Evolutionary conservation across 37 sponge, comb jelly and placozoan species (phyloP), one percentile per base, ranked within the genome.

Genomic region (Geodia barretti): DNA sequence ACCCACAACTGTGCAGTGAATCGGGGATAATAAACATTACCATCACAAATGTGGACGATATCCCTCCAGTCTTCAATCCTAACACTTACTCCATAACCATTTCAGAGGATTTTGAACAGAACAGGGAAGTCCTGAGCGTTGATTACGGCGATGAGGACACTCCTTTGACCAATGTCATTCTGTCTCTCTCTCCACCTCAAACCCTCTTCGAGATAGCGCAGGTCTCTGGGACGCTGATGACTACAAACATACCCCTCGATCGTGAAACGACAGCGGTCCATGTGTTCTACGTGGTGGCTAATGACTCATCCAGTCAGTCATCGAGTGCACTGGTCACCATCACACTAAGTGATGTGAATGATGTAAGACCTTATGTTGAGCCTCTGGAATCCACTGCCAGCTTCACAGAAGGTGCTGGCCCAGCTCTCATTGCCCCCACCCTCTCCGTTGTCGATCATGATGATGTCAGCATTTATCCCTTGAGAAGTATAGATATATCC

Each of bases 41-140:
- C 20, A 76, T 95, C 0, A 14, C 62, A 9, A 77, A 95, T 68
- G 63, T 84, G 3, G 92, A 91, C 74, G 94, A 94, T 77, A 60
- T 90, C 31, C 82, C 92, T 19, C 95, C 95, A 37, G 64, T 59
- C 5, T 84, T 90, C 68, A 31, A 39, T 62, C 73, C 76, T 1
- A 61, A 21, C 17, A 3, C 21, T 3, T 83, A 87, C 38, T 69
- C 8, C 17, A 34, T 65, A 0, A 28, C 36, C 3, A 80, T 95
- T 17, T 33, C 62, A 62, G 95, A 95, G 43, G 75, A 61, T 28
- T 73, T 80, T 69, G 60, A 38, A 1, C 11, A 54, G 71, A 67
- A 78, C 4, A 60, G 25, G 14, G 31, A 60, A 3, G 63, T 95
- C 40, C 37, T 81, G 24, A 29, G 62, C 26, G 72, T 91, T 25